Evolutionary conservation across 2,113 vertebrate genomes (phyloP), one percentile per base, ranked within the genome.

Genomic region (Clarias batrachus): DNA sequence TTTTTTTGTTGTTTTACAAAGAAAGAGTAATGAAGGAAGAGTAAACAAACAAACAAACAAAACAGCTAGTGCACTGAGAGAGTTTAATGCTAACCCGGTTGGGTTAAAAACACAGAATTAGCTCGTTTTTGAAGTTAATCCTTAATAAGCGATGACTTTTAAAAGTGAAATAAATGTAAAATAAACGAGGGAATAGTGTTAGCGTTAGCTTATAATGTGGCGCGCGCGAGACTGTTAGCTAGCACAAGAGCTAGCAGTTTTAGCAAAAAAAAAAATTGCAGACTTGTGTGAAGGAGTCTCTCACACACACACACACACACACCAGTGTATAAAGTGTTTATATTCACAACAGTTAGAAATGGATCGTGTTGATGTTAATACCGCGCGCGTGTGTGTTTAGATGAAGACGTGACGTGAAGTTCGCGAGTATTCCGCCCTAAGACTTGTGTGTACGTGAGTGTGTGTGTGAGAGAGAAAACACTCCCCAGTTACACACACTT

Each of bases 311-410:
- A 19, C 68, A 19, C 17, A 4, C 6, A 33, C 30, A 37, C 0
- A 37, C 30, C n/a, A 5, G n/a, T 30, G 2, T 14, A 41, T 41
- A 25, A 3, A 70, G 68, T 70, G 19, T 1, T 11, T 8, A 73
- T 3, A 23, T 48, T 12, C 4, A 48, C 19, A 23, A 48, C 19
- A 23, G 48, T 25, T 12, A 74, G 10, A 2, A 74, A 25, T 74
- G 17, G 8, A 74, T 11, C 3, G 1, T 48, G 19, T 41, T 23
- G 0, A 21, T 74, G 21, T 52, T 23, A 25, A 48, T 11, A 1
- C 10, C 4, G n/a, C 13, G 4, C 8, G 25, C 14, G 2, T 0
- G 13, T 7, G 2, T 7, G 17, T 10, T 17, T 10, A 4, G 2
- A 41, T 41, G 7, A 33, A 7, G 14, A 14, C 48, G 48, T 48